These are phyloP conservation scores for Hydrophis major DNA, from an alignment of 2,797 vertebrate genomes.

Conservation along the genomic window DNA sequence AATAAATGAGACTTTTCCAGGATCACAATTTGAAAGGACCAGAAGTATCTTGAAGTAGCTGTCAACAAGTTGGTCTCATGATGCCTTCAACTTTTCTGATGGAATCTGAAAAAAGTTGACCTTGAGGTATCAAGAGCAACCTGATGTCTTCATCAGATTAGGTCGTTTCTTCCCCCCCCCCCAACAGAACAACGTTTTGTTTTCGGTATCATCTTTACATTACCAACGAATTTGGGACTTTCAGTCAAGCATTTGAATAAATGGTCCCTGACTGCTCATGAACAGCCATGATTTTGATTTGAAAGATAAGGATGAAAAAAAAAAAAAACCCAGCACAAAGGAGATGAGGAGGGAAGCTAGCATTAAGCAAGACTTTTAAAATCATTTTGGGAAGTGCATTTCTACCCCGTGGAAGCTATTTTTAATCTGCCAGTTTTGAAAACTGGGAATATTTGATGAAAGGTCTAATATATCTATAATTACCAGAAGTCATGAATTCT, in stretches of 20 bases:
- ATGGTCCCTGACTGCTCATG: neutral
- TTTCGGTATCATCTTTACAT: neutral
- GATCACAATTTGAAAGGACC: neutral
- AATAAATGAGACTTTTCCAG: neutral
- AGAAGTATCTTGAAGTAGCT: neutral
- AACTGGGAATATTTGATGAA: neutral
- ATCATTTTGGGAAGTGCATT: neutral
- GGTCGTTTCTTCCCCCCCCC: neutral
- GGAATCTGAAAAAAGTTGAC: neutral
- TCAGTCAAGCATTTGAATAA: neutral
- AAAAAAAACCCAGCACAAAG: too few species aligned
- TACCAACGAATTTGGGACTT: neutral
- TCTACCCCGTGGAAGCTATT: neutral
- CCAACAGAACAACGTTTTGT: neutral
- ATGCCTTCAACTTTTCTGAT: neutral
- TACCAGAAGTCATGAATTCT: constrained; percentile 45
- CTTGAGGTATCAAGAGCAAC: neutral
- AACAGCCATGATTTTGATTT: neutral
- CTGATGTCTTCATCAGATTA: neutral
- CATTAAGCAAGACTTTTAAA: neutral
- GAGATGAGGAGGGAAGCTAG: neutral
- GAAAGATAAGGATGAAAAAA: neutral
- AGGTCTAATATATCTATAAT: constrained; percentile 37
- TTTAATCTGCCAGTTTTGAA: neutral
- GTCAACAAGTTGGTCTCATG: neutral